Percentiles rank a stretch among this genome's conserved stretches.
Conservation (phyloP, 2,888 invertebrate species). For the Heliconius ethilla region DNA sequence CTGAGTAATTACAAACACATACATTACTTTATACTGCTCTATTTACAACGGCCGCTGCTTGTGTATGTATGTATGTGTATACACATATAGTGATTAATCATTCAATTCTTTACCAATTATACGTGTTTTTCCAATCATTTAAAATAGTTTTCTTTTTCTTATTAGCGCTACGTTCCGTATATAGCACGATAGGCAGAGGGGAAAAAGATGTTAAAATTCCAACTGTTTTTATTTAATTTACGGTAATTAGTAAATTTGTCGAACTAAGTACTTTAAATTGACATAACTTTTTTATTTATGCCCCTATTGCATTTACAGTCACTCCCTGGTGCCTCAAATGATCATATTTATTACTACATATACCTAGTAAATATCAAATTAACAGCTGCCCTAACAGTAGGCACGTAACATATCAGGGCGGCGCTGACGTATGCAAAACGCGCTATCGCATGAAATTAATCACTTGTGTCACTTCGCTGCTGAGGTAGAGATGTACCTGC, state of each 20-base stretch:
- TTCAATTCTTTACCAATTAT: too few species aligned
- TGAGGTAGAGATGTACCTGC: conserved; percentile 62
- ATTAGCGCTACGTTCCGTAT: too few species aligned
- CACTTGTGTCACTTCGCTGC: conserved; percentile 66
- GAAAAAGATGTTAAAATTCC: too few species aligned
- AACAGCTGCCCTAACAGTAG: not conserved
- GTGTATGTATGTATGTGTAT: not conserved
- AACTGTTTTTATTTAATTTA: too few species aligned
- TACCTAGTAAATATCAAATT: not conserved
- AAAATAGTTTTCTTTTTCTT: too few species aligned
- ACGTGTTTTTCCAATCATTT: too few species aligned
- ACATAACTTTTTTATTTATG: too few species aligned
- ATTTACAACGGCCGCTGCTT: conserved; percentile 21
- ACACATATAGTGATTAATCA: not conserved
- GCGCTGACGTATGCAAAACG: conserved; percentile 37
- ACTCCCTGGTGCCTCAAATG: not conserved
- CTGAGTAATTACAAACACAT: conserved; percentile 49
- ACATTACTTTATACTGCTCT: conserved; percentile 36
- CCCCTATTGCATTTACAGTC: too few species aligned
- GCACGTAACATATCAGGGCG: conserved; percentile 14
- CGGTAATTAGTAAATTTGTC: too few species aligned
- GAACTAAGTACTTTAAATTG: too few species aligned
- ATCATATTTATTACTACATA: not conserved
- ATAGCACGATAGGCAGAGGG: too few species aligned
- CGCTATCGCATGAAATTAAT: conserved; percentile 71